These are phyloP conservation scores for Oryzias dopingdopingensis DNA, from an alignment of 2,797 vertebrate species.

Conservation along the genomic window DNA sequence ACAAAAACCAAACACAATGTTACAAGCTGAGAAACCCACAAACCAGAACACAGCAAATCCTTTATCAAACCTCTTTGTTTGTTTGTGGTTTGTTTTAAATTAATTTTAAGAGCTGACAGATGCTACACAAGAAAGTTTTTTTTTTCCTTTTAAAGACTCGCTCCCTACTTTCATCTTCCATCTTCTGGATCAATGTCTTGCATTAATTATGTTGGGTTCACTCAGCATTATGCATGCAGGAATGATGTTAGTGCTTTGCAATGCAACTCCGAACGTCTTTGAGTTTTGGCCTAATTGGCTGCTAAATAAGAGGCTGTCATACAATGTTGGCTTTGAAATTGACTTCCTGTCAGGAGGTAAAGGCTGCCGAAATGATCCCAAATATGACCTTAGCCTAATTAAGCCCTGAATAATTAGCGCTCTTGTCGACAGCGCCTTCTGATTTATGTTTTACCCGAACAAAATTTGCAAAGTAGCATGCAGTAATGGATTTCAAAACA, in stretches of 20 bases:
- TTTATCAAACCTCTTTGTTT: no score
- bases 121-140: background rate
- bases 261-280: slow-evolving; percentile 22
- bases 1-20: no score
- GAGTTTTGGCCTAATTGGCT: slow-evolving; percentile 28
- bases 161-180: background rate
- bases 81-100: background rate
- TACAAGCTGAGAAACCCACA: no score
- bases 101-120: background rate
- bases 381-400: slow-evolving; percentile 15
- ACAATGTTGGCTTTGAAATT: slow-evolving; percentile 18
- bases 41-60: no score
- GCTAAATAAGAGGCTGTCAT: slow-evolving; percentile 9
- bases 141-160: background rate
- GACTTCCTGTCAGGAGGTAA: slow-evolving; percentile 28
- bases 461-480: slow-evolving; percentile 1
- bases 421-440: slow-evolving; percentile 1
- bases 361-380: slow-evolving; percentile 16
- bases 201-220: slow-evolving; percentile 7
- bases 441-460: slow-evolving; percentile 5
- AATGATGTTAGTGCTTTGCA: slow-evolving; percentile 33
- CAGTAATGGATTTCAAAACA: slow-evolving; percentile 12
- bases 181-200: slow-evolving; percentile 2
- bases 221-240: slow-evolving; percentile 32
- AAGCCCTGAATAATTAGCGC: slow-evolving; percentile 1